phyloP scores from a whole-genome alignment of 2,113 vertebrate species.

The Chloropsis cyanopogon region DNA sequence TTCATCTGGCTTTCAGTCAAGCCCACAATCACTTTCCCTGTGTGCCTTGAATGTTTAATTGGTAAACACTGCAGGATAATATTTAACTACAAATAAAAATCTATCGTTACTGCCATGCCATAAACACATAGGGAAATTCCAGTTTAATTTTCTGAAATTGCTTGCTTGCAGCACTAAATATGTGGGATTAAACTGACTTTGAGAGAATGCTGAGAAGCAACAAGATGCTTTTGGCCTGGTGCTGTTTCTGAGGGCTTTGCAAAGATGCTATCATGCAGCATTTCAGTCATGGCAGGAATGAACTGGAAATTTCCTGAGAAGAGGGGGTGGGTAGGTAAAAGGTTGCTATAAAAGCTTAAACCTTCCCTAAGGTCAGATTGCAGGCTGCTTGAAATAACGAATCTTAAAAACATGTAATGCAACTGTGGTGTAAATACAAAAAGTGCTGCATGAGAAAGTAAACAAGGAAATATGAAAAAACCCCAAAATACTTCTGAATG shows the following conservation, averaged over 20 bases:
- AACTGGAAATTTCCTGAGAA: slow-evolving; percentile 30
- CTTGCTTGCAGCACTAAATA: slow-evolving; percentile 34
- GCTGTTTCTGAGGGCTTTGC: background rate
- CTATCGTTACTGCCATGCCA: background rate
- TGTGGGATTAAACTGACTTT: slow-evolving; percentile 27
- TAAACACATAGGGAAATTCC: slow-evolving; percentile 58
- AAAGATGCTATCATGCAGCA: slow-evolving; percentile 36
- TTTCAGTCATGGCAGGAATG: slow-evolving; percentile 31
- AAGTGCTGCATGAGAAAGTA: background rate
- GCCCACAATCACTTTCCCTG: slow-evolving; percentile 7
- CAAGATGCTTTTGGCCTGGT: background rate
- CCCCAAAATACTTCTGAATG: background rate
- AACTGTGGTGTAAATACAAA: background rate
- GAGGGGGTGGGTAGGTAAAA: slow-evolving; percentile 23
- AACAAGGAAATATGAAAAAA: background rate
- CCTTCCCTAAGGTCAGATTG: background rate
- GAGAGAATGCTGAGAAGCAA: background rate
- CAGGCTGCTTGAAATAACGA: background rate
- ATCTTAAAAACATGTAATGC: background rate
- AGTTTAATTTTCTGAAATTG: slow-evolving; percentile 56
- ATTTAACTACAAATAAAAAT: slow-evolving; percentile 53
- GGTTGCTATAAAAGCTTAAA: slow-evolving; percentile 29
- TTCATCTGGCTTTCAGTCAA: slow-evolving; percentile 37
- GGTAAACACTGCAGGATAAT: slow-evolving; percentile 38
- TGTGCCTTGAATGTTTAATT: slow-evolving; percentile 18